Conservation (phyloP, 1,140 invertebrate species). For the Heliconius hewitsoni region DNA sequence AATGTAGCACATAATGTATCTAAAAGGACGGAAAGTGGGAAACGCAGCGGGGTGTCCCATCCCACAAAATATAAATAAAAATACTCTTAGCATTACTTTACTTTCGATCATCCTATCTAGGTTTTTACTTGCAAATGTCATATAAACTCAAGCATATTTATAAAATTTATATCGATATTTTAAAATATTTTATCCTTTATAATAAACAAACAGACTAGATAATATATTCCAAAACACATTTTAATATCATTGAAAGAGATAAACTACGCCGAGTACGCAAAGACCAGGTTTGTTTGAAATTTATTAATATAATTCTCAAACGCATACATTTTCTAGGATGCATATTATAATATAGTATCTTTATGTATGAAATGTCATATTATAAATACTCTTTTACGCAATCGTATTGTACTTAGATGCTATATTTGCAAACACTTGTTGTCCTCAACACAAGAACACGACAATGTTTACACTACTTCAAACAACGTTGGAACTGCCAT, state of each 20-base stretch:
- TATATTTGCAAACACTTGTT: slow-evolving; percentile 60
- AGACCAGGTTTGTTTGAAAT: background rate
- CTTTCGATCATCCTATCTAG: too few relatives aligned
- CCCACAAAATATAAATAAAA: background rate
- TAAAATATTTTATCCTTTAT: too few relatives aligned
- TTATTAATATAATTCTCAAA: background rate
- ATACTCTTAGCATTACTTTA: background rate
- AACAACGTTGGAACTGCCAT: slow-evolving; percentile 42
- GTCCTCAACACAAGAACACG: slow-evolving; percentile 43
- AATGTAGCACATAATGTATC: background rate
- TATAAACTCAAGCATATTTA: too few relatives aligned
- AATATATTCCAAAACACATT: background rate
- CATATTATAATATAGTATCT: slow-evolving; percentile 26
- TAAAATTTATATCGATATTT: too few relatives aligned
- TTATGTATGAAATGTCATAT: slow-evolving; percentile 26
- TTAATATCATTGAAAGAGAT: slow-evolving; percentile 1
- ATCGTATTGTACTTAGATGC: slow-evolving; percentile 19
- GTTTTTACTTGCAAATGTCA: too few relatives aligned
- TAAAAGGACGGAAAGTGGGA: background rate
- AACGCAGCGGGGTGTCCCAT: background rate
- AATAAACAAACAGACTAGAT: background rate
- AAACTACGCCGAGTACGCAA: background rate
- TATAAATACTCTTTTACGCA: slow-evolving; percentile 29
- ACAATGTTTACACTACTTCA: slow-evolving; percentile 47
- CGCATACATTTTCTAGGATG: slow-evolving; percentile 15